Base-by-base conservation (phyloP, 2,113 vertebrate genomes). In the Phrynosoma platyrhinos region DNA sequence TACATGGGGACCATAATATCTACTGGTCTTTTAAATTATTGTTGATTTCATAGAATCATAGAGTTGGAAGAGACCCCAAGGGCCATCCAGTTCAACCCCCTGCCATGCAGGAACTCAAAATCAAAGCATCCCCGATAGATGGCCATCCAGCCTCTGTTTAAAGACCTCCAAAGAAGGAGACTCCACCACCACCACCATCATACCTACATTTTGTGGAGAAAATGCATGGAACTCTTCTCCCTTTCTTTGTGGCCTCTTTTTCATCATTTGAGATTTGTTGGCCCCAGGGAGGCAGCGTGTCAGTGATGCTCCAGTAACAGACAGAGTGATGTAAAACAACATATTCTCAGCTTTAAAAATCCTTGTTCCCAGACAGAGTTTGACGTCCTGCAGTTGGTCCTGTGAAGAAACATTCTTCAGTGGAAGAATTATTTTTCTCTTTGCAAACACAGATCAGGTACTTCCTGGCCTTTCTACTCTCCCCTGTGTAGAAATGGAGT, bases 241-340 rank as follows among this genome's bases (percentile, higher is more conserved):
- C 55, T 36, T 40, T 42, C 32, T 23, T 21, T 40, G 7, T 64
- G 32, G 55, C 23, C 64, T 69, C 88, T 84, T 58, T n/a, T 71
- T 75, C 89, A 90, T 83, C 81, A 75, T 79, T 86, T 79, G 30
- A 16, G 18, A 90, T 76, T 16, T 79, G 1, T 66, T 74, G 79
- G 88, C 85, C 68, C 85, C 83, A 0, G 84, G 55, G 2, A n/a
- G 83, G 23, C 16, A 42, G 80, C 83, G 25, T 55, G 86, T 75
- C 88, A 91, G 88, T 85, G 91, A 91, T 90, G 89, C 92, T 91
- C 91, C 84, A 77, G 85, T 77, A 78, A 85, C 66, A 47, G 16
- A 14, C 87, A 76, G 71, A 71, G 76, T 52, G 9, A 13, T 82
- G 52, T 36, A 81, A 9, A 42, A 2, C 1, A 77, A 83, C 89